These are phyloP conservation scores for Cataglyphis livida DNA, from an alignment of 2,888 invertebrate genomes.

Conservation along the genomic window DNA sequence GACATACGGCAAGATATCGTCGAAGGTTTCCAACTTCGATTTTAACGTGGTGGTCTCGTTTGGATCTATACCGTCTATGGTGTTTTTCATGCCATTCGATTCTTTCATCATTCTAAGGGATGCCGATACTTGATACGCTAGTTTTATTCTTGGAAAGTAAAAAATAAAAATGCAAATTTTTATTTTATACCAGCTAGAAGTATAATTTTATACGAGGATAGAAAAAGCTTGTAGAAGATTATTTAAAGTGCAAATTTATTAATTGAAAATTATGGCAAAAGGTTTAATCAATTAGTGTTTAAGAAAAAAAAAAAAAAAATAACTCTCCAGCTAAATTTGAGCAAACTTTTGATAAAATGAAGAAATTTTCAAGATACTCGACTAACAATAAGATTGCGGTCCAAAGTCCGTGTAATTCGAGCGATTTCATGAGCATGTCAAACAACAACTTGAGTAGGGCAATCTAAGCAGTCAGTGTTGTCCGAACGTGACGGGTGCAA, in stretches of 20 bases:
- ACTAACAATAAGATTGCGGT: neutral
- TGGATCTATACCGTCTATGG: conserved; percentile 38
- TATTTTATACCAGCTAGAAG: neutral
- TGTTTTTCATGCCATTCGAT: conserved; percentile 46
- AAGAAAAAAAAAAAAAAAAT: neutral
- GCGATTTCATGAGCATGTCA: conserved; percentile 41
- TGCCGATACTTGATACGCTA: neutral
- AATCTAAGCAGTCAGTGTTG: conserved; percentile 37
- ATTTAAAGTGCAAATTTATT: neutral
- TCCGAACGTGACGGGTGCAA: conserved; percentile 57
- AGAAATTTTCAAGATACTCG: neutral
- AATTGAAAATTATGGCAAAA: neutral
- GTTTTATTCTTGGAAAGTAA: neutral
- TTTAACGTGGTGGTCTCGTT: conserved; percentile 76
- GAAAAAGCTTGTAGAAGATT: neutral
- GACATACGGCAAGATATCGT: conserved; percentile 85
- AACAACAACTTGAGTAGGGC: conserved; percentile 51
- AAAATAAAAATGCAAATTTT: neutral
- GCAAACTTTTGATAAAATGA: neutral
- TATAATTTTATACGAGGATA: neutral
- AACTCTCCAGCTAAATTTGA: neutral
- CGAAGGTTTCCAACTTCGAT: conserved; percentile 84
- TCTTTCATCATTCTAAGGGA: conserved; percentile 62
- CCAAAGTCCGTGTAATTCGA: conserved; percentile 10
- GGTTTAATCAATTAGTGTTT: neutral